Evolutionary conservation across 2,113 vertebrate genomes (phyloP), one percentile per base, ranked within the genome.

Genomic region (Xyliphius kryptos): DNA sequence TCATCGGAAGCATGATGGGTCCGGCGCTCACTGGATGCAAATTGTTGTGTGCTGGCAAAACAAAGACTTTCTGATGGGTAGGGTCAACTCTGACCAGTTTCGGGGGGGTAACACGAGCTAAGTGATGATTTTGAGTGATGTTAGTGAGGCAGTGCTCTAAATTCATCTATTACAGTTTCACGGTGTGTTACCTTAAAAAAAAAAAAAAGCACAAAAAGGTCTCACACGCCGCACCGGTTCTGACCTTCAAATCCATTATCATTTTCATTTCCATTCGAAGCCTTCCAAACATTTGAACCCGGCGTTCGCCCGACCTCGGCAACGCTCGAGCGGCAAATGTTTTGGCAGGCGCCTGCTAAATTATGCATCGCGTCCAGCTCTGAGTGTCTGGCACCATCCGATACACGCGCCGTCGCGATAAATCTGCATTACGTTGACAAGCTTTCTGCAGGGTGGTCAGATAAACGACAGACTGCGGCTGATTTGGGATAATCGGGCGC

Each of bases 401-500:
- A 71, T 61, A 56, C 47, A 49, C 51, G 56, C 11, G 22, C 50
- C 51, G 46, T 12, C 69, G 51, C 37, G 10, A 61, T 61, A 56
- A 61, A 71, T 66, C 63, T 56, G 52, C 2, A 49, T 60, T 70
- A 70, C 64, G 56, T 46, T 62, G 63, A 71, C 63, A 61, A 57
- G 63, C 68, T 53, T 59, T 70, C 68, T 54, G 56, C 41, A 51
- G 17, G 22, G 21, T 53, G 46, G 51, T 11, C 12, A 38, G 63
- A 66, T 37, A 32, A 56, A 50, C 41, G 37, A 37, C 62, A 47
- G 40, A 37, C 12, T 63, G 21, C 37, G 12, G 26, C 22, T 9
- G 48, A 46, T 69, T 52, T 41, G 14, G 48, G 26, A 52, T 48
- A 52, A 32, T 32, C 26, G 26, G 26, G 26, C 26, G 26, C 26